Percentiles rank a stretch among this genome's conserved stretches.
Evolutionary conservation across 2,797 vertebrate species (phyloP).

Genomic region (Mormyrus hasselquistii): DNA sequence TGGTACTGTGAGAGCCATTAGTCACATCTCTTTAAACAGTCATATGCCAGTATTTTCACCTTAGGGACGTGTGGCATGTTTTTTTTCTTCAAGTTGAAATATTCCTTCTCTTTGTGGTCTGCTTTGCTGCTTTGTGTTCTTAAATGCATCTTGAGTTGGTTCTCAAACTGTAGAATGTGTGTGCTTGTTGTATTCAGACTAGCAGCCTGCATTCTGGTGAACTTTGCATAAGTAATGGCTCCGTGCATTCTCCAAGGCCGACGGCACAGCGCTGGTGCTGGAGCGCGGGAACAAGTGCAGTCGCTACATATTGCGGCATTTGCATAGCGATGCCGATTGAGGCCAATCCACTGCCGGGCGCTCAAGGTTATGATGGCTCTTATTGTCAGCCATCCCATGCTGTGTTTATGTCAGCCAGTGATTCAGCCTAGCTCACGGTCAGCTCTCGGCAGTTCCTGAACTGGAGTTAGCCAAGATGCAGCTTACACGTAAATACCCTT

Average conservation of each 20-base stretch:
- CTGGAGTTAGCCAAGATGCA: neutral
- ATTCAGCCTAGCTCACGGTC: neutral
- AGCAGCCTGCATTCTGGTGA: neutral
- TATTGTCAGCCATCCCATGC: neutral
- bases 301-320: neutral
- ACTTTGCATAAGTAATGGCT: slow-evolving; percentile 1
- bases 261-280: neutral
- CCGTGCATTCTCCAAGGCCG: neutral
- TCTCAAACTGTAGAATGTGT: neutral
- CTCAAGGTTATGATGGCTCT: neutral
- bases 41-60: neutral
- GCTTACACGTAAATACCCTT: slow-evolving; percentile 9
- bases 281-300: neutral
- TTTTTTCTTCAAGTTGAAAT: neutral
- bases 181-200: neutral
- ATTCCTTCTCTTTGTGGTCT: neutral
- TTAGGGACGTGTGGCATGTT: neutral
- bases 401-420: neutral
- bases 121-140: neutral
- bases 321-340: neutral
- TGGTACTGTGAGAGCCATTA: neutral
- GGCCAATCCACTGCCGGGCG: neutral
- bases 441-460: neutral
- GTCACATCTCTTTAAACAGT: neutral
- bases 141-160: neutral